phyloP scores from a whole-genome alignment of 2,113 vertebrate genomes.

The Callipepla californica region DNA sequence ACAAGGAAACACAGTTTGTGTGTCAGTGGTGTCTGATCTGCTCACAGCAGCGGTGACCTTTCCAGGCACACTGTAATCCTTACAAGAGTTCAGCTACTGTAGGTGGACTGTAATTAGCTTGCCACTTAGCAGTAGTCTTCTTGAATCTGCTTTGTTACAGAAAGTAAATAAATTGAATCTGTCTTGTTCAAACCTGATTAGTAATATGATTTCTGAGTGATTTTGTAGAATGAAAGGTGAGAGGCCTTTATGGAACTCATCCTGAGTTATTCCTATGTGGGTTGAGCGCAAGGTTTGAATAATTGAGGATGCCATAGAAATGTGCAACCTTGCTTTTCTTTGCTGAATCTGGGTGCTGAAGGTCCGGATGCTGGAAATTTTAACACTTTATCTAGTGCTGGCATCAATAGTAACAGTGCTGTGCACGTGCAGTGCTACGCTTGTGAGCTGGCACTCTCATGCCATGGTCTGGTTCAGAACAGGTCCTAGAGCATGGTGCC shows the following conservation, averaged over 20 bases:
- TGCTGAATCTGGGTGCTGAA: no score
- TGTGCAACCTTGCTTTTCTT: background rate
- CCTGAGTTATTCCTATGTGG: background rate
- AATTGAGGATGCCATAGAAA: background rate
- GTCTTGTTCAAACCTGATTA: background rate
- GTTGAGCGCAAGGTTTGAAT: background rate
- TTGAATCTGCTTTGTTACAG: background rate
- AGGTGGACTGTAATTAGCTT: background rate
- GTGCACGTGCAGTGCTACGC: no score
- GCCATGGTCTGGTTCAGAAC: background rate
- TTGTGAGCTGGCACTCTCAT: background rate
- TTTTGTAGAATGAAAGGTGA: background rate
- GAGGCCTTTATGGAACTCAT: background rate
- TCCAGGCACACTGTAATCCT: background rate
- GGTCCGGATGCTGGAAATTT: background rate
- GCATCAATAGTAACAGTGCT: no score
- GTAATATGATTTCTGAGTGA: background rate
- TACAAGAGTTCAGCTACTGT: background rate
- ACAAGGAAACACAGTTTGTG: background rate
- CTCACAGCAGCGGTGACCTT: background rate
- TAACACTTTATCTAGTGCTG: no score
- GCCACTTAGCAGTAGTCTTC: background rate
- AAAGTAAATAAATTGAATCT: background rate
- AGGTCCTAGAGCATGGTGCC: background rate
- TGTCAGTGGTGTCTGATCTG: background rate